phyloP scores from a whole-genome alignment of 2,113 vertebrate genomes.

The Zingel zingel region DNA sequence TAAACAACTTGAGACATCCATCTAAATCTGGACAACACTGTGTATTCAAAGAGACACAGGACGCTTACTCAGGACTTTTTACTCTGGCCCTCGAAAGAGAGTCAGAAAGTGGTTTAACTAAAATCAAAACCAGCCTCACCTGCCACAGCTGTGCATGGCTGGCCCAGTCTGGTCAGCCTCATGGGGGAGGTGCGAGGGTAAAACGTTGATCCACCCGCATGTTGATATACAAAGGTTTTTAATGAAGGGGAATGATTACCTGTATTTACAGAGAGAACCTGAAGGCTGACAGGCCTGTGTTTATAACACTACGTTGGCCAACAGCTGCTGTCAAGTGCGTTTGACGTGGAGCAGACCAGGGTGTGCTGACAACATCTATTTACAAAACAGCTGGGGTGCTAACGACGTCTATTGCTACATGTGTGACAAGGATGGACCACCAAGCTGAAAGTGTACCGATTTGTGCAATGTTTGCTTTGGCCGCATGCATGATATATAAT shows the following conservation, averaged over 20 bases:
- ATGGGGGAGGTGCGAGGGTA: conserved; percentile 8
- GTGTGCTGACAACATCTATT: conserved; percentile 75
- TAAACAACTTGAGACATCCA: conserved; percentile 40
- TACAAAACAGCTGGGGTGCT: conserved; percentile 58
- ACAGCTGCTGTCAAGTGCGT: conserved; percentile 71
- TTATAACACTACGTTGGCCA: conserved; percentile 56
- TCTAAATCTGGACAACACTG: conserved; percentile 31
- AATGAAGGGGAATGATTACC: conserved; percentile 68
- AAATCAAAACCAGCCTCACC: conserved; percentile 61
- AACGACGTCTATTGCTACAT: conserved; percentile 34
- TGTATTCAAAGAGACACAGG: conserved; percentile 17
- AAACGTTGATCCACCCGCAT: conserved; percentile 66
- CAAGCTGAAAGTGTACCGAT: conserved; percentile 7
- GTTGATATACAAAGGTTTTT: conserved; percentile 67
- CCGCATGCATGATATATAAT: conserved; percentile 2
- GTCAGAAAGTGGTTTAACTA: conserved; percentile 51
- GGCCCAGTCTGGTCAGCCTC: conserved; percentile 44
- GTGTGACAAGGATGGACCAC: conserved; percentile 46
- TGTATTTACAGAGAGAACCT: conserved; percentile 79
- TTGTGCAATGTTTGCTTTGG: conserved; percentile 12
- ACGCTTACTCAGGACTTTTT: conserved; percentile 31
- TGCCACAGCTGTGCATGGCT: conserved; percentile 48
- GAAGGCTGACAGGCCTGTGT: conserved; percentile 68
- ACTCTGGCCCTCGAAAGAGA: conserved; percentile 12
- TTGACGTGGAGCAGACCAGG: conserved; percentile 50